Evolutionary conservation across 2,797 vertebrate species (phyloP).

Genomic region (Hydrocynus forskahlii): DNA sequence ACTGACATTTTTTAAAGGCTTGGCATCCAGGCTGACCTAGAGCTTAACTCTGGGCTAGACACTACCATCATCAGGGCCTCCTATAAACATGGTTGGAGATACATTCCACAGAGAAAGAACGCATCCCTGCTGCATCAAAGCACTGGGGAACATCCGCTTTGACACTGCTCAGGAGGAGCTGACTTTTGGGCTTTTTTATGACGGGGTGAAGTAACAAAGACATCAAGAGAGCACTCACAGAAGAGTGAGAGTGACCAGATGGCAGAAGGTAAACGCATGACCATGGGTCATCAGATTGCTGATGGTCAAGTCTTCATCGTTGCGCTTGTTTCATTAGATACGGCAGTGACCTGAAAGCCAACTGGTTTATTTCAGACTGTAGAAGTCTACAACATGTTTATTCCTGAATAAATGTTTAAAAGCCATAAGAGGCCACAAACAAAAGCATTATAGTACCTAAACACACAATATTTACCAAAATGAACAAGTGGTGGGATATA

Average conservation of each 20-base stretch:
- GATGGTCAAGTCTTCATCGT: slow-evolving; percentile 33
- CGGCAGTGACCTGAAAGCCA: background rate
- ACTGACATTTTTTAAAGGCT: slow-evolving; percentile 62
- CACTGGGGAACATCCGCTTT: slow-evolving; percentile 41
- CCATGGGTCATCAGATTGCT: slow-evolving; percentile 24
- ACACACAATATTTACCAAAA: background rate
- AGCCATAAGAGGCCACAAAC: background rate
- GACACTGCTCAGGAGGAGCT: slow-evolving; percentile 59
- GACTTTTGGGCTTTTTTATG: slow-evolving; percentile 63
- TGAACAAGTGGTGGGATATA: too few species aligned
- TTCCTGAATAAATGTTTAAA: background rate
- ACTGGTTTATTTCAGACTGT: background rate
- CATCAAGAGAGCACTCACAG: slow-evolving; percentile 55
- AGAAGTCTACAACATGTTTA: slow-evolving; percentile 11
- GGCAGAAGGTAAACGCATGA: slow-evolving; percentile 40
- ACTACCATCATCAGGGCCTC: slow-evolving; percentile 44
- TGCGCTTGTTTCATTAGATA: background rate
- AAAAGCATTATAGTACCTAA: background rate
- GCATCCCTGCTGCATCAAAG: slow-evolving; percentile 49
- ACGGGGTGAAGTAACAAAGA: slow-evolving; percentile 61
- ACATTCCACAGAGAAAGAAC: slow-evolving; percentile 42
- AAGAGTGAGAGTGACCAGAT: slow-evolving; percentile 44
- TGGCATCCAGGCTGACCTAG: slow-evolving; percentile 62
- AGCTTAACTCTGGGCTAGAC: slow-evolving; percentile 55
- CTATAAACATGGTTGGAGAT: slow-evolving; percentile 56